Evolutionary conservation across 1,140 invertebrate species (phyloP).

Genomic region (Sipha flava): DNA sequence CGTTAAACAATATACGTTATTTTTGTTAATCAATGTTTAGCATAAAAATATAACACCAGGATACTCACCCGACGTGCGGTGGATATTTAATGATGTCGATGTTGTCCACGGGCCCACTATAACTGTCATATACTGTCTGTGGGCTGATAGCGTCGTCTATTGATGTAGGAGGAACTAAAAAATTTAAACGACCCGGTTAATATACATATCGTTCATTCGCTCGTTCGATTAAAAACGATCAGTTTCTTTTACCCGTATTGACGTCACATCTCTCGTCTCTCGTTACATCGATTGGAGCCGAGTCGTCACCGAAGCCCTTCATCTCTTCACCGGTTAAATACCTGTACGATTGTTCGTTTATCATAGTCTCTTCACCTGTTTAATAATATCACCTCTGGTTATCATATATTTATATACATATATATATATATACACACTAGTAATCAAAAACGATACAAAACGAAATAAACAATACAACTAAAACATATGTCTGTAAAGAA

Average conservation of each 20-base stretch:
- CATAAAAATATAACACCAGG: no score
- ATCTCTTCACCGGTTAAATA: constrained; percentile 89
- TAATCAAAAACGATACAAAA: not conserved
- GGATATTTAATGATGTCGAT: constrained; percentile 60
- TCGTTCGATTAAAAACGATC: no score
- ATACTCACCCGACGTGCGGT: constrained; percentile 63
- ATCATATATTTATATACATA: not conserved
- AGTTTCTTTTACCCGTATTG: constrained; percentile 40
- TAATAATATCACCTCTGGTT: not conserved
- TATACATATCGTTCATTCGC: no score
- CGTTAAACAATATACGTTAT: not conserved
- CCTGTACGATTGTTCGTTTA: constrained; percentile 83
- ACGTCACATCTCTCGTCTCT: constrained; percentile 70
- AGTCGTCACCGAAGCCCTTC: constrained; percentile 89
- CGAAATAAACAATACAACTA: not conserved
- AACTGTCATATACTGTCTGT: constrained; percentile 48
- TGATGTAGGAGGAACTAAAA: constrained; percentile 48
- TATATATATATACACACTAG: no score
- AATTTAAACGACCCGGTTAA: not conserved
- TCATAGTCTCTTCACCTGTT: constrained; percentile 74
- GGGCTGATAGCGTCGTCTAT: constrained; percentile 57
- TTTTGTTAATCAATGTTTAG: not conserved
- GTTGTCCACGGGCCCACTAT: constrained; percentile 58
- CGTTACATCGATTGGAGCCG: constrained; percentile 83
- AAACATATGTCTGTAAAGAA: not conserved